Percentiles rank a stretch among this genome's conserved stretches.
Evolutionary conservation across 2,888 invertebrate species (phyloP).

Genomic region (Scrobipalpa costella): DNA sequence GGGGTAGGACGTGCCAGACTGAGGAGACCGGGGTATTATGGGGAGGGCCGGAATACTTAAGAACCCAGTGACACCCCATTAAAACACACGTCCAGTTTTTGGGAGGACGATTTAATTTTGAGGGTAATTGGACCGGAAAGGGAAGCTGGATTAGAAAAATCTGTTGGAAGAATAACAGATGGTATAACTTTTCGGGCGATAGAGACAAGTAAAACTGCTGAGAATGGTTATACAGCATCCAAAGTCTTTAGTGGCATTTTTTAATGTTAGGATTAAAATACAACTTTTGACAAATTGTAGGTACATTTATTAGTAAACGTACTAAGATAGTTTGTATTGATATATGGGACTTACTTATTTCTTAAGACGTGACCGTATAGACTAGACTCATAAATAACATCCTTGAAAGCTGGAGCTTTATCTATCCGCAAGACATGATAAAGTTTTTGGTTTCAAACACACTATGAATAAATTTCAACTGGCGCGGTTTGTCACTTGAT

Average conservation of each 20-base stretch:
- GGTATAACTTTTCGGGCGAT: background rate
- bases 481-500: background rate
- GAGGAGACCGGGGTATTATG: conserved; percentile 80
- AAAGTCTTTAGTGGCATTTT: background rate
- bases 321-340: background rate
- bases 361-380: background rate
- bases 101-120: conserved; percentile 76
- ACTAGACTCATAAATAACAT: conserved; percentile 39
- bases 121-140: conserved; percentile 47
- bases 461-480: background rate
- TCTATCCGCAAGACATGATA: background rate
- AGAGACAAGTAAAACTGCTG: background rate
- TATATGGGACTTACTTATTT: background rate
- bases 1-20: conserved; percentile 80
- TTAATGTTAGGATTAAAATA: background rate
- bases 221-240: background rate
- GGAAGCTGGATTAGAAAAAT: conserved; percentile 4
- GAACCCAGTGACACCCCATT: conserved; percentile 80
- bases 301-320: background rate
- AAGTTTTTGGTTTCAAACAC: background rate
- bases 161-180: background rate
- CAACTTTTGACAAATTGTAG: background rate
- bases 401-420: conserved; percentile 8
- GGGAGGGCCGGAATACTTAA: conserved; percentile 80
- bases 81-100: conserved; percentile 79